A percentile compares a stretch with the other conserved stretches of the same genome.
Conservation (phyloP, 2,797 vertebrate species). For the Zalophus californianus region DNA sequence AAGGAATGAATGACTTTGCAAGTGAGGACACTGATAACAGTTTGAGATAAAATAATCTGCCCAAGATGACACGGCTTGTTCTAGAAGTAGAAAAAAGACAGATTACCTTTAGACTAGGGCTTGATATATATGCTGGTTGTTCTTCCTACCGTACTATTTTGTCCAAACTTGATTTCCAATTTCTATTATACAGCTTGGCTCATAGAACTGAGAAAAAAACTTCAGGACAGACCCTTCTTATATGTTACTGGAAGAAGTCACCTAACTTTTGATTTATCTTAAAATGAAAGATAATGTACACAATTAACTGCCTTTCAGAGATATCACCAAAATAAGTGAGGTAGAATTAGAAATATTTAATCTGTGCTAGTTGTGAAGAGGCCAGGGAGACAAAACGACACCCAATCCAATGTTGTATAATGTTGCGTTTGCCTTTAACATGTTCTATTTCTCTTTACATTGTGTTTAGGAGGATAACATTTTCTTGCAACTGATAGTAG, state of each 20-base stretch:
- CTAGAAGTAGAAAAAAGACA: background rate
- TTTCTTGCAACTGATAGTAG: slow-evolving; percentile 27
- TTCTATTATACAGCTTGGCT: background rate
- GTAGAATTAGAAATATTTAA: background rate
- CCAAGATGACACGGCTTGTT: background rate
- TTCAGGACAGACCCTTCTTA: background rate
- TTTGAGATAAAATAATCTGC: background rate
- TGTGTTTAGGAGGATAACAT: background rate
- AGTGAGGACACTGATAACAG: background rate
- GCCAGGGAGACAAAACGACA: background rate
- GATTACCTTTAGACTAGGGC: background rate
- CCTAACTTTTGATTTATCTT: background rate
- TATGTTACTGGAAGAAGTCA: background rate
- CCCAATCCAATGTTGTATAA: background rate
- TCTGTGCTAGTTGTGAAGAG: background rate
- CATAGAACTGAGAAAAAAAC: slow-evolving; percentile 16
- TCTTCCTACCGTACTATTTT: background rate
- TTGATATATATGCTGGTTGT: background rate
- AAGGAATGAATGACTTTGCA: slow-evolving; percentile 9
- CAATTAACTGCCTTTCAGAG: background rate
- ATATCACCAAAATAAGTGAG: background rate
- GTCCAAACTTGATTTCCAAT: background rate
- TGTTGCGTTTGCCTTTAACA: background rate
- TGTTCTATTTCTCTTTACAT: background rate
- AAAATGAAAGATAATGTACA: background rate